Evolutionary conservation across 2,113 vertebrate species (phyloP).

Genomic region (Daubentonia madagascariensis): DNA sequence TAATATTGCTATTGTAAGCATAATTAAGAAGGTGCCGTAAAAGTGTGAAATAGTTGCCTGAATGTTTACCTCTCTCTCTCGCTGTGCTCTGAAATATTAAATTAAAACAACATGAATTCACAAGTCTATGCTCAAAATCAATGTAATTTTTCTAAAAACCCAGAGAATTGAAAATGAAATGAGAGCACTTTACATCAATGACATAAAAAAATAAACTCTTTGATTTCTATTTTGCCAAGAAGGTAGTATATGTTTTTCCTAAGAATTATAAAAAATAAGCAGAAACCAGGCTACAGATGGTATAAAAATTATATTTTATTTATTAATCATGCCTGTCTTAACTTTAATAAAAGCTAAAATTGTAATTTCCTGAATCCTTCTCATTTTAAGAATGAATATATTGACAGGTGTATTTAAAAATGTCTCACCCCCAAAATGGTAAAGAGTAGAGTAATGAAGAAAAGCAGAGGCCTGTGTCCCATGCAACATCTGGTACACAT

Average conservation of each 20-base stretch:
- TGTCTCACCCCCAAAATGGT: constrained; percentile 95
- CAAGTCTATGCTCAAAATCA: not conserved
- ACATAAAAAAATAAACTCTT: not conserved
- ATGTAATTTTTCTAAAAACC: not conserved
- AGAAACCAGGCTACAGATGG: not conserved
- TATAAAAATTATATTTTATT: not conserved
- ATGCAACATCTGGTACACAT: constrained; percentile 99
- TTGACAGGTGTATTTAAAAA: constrained; percentile 22
- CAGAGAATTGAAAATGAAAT: constrained; percentile 86
- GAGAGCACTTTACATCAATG: constrained; percentile 87
- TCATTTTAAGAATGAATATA: not conserved
- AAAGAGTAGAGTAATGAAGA: constrained; percentile 99
- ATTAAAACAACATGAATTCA: constrained; percentile 48
- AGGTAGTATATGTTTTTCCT: not conserved
- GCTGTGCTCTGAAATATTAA: constrained; percentile 93
- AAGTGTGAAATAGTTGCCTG: constrained; percentile 97
- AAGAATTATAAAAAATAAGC: not conserved
- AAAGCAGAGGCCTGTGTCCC: constrained; percentile 98
- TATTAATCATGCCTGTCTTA: not conserved
- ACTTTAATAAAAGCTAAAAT: not conserved
- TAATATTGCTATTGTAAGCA: constrained; percentile 99
- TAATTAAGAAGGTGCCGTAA: constrained; percentile 98
- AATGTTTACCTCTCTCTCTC: constrained; percentile 96
- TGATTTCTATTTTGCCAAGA: not conserved
- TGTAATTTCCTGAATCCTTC: not conserved